Evolutionary conservation across 2,113 vertebrate genomes (phyloP).

Genomic region (Emydocephalus ijimae): DNA sequence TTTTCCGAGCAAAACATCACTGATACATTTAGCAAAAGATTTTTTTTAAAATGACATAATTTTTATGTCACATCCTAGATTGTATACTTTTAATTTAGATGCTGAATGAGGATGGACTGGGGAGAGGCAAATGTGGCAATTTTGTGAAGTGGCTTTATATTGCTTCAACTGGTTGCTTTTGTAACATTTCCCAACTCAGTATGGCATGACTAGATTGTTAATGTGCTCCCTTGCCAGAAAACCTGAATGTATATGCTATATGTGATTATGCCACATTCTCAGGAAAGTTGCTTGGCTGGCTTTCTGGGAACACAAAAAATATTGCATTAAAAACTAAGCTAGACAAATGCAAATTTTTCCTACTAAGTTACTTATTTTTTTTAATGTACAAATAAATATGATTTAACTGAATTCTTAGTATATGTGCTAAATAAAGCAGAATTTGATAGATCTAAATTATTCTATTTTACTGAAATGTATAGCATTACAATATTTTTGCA

Average conservation of each 20-base stretch:
- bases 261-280: background rate
- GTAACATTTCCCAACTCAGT: background rate
- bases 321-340: background rate
- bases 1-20: background rate
- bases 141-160: background rate
- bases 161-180: background rate
- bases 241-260: background rate
- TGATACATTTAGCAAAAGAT: background rate
- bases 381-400: background rate
- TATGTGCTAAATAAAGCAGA: background rate
- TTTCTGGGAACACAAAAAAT: background rate
- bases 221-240: background rate
- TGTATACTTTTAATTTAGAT: background rate
- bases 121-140: constrained; percentile 3
- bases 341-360: background rate
- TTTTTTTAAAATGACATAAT: background rate
- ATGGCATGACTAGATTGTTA: background rate
- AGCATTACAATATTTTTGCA: background rate
- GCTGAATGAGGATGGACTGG: background rate
- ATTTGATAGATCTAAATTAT: background rate
- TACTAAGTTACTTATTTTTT: background rate
- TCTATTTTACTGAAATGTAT: background rate
- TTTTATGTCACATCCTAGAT: background rate
- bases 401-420: background rate
- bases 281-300: constrained; percentile 15